These are phyloP conservation scores for Ctenodactylus gundi DNA, from an alignment of 2,113 vertebrate genomes.

Conservation along the genomic window DNA sequence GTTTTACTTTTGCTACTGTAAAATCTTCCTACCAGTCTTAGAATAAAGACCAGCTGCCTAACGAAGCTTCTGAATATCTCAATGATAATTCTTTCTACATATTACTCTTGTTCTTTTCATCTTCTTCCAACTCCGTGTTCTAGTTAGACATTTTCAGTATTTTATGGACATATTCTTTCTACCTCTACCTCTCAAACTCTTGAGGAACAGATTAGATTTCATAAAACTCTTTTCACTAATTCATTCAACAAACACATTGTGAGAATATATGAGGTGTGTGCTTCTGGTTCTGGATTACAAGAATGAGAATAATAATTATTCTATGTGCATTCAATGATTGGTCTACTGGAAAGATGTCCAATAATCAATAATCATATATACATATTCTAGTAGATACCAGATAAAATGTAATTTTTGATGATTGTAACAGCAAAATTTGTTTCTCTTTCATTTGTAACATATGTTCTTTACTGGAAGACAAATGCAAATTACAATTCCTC, in stretches of 20 bases:
- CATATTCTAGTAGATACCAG: not conserved
- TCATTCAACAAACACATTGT: not conserved
- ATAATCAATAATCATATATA: not conserved
- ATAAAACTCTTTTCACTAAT: not conserved
- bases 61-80: not conserved
- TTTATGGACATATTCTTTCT: not conserved
- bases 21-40: not conserved
- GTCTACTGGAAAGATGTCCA: not conserved
- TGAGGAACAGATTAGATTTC: not conserved
- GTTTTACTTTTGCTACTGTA: not conserved
- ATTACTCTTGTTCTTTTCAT: not conserved
- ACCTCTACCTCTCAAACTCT: not conserved
- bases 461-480: not conserved
- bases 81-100: not conserved
- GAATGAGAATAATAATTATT: not conserved
- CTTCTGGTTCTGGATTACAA: not conserved
- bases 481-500: not conserved
- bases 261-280: not conserved
- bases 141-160: not conserved
- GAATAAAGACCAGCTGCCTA: not conserved
- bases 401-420: conserved; percentile 13
- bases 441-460: not conserved
- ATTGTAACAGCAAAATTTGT: not conserved
- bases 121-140: not conserved
- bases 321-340: not conserved